Evolutionary conservation across 1,140 invertebrate genomes (phyloP), one percentile per base, ranked within the genome.

Genomic region (Pentalonia nigronervosa): DNA sequence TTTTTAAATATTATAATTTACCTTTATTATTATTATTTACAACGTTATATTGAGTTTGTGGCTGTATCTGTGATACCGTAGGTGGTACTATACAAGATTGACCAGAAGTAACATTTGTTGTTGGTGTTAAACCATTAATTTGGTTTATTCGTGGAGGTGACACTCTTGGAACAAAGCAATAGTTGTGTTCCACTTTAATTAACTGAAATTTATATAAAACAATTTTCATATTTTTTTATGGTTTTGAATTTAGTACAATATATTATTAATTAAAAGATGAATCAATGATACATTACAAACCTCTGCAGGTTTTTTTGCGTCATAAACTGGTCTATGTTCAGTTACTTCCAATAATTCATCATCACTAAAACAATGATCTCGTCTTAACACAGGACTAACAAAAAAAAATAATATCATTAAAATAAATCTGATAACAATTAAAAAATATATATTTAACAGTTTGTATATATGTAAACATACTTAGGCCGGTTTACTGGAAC

Each of bases 301-400:
- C 41, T 92, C 91, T 84, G 91, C 91, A n/a, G 91, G 91, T 7
- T 92, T 92, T 83, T 92, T 92, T 30, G 91, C 47, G 84, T 92
- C 91, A 50, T 92, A 92, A 21, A 92, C 47, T 14, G 47, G 91
- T 41, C 91, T 81, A 50, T 92, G 30, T 81, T 92, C 91, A 36
- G 91, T 92, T 23, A 92, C 47, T 50, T 92, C 91, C 23, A 92
- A 50, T 50, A 92, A 83, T 25, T 92, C 91, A 92, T 92, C 91
- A 92, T 92, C 91, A 92, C 91, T 92, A 17, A n/a, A 48, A 20
- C 91, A 92, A 92, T 92, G 67, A 83, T 92, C 91, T 83, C 91
- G 91, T 81, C 91, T 92, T 83, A 92, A 92, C n/a, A 41, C 25
- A 84, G 76, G 47, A 25, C 91, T 92, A 36, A 91, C 9, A 91